A percentile compares a stretch with the other conserved stretches of the same genome.
phyloP scores from a whole-genome alignment of 2,888 invertebrate genomes.

The Mactromeris polynyma region DNA sequence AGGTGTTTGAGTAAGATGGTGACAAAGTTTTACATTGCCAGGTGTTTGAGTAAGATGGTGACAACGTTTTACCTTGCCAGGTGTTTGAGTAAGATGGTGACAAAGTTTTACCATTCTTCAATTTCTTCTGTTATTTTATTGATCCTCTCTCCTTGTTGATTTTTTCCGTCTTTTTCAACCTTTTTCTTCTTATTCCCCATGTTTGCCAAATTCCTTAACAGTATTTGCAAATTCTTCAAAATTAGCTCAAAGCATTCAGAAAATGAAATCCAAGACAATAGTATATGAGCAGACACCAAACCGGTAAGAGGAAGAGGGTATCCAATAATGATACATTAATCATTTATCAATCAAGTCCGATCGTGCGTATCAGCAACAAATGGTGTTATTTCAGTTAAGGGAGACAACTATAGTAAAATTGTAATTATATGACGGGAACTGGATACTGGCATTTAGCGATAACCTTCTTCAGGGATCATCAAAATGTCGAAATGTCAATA shows the following conservation, averaged over 20 bases:
- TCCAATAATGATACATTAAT: too few species aligned
- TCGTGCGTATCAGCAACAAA: too few species aligned
- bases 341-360: too few species aligned
- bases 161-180: not conserved
- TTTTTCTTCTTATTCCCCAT: conserved; percentile 2
- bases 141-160: not conserved
- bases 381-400: not conserved
- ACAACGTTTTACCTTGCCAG: too few species aligned
- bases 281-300: not conserved
- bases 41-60: too few species aligned
- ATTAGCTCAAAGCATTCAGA: not conserved
- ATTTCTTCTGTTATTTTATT: not conserved
- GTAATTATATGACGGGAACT: not conserved
- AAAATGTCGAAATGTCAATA: conserved; percentile 45
- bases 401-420: not conserved
- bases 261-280: not conserved
- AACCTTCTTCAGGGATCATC: not conserved
- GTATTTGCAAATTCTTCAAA: not conserved
- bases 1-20: too few species aligned
- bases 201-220: not conserved
- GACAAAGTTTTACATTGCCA: too few species aligned
- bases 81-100: not conserved
- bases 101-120: not conserved
- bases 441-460: not conserved
- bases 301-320: too few species aligned